Evolutionary conservation across 2,797 vertebrate species (phyloP), one percentile per base, ranked within the genome.

Genomic region (Cryptoprocta ferox): DNA sequence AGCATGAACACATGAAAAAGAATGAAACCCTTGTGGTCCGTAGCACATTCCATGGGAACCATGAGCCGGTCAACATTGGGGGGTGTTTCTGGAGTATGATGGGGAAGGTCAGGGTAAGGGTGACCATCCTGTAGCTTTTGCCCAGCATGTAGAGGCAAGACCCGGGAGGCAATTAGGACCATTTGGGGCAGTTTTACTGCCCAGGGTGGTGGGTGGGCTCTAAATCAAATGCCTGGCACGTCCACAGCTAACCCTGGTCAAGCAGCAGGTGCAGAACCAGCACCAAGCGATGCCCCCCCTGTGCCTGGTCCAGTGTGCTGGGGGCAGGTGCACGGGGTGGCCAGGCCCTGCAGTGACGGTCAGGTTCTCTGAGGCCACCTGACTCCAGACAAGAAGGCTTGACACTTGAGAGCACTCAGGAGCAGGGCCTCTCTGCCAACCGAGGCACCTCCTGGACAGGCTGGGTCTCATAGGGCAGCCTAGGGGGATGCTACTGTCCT

Each of bases 201-300:
- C 50, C 28, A 28, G 19, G 5, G 13, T 50, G 4, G 24, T 37
- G 24, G 56, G 56, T 32, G 7, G 28, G 15, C 50, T 59, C 7
- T 71, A 11, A 19, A 76, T 32, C 56, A 26, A 48, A n/a, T 28
- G 83, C 50, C 42, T 70, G 4, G 19, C 4, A 0, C 26, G 12
- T 35, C 24, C 30, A 13, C 11, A 79, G 81, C 59, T 63, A 45
- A 59, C 11, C 1, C 9, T 66, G n/a, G n/a, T 56, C 53, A 2
- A 3, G 32, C 14, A 2, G 65, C 16, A 26, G 14, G 0, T 42
- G 12, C 61, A 21, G 71, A 30, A 32, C 2, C 28, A 13, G 24
- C 39, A 32, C 7, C 3, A 35, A 70, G 35, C 1, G 0, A 18
- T 6, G 19, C 2, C 0, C 15, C 42, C 8, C 13, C 3, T 5